Evolutionary conservation across 2,113 vertebrate species (phyloP).

Genomic region (Falcunculus frontatus): DNA sequence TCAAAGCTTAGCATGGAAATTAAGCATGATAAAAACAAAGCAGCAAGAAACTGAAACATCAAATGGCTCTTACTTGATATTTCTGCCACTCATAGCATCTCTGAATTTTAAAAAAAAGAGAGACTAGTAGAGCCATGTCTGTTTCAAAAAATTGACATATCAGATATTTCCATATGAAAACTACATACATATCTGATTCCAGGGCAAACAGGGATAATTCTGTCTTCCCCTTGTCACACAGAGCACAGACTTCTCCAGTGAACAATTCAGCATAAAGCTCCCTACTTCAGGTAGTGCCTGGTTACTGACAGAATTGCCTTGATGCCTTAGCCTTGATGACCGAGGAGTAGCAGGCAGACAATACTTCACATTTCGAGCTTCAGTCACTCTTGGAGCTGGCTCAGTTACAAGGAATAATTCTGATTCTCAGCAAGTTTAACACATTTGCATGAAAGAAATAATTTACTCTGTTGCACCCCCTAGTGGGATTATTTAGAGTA

Average conservation of each 20-base stretch:
- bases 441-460: conserved; percentile 52
- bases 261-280: not conserved
- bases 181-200: not conserved
- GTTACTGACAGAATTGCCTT: conserved; percentile 4
- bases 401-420: conserved; percentile 44
- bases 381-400: conserved; percentile 36
- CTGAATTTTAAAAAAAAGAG: not conserved
- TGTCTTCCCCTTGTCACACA: not conserved
- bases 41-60: conserved; percentile 1
- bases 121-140: not conserved
- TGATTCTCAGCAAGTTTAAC: conserved; percentile 47
- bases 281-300: not conserved
- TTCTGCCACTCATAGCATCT: not conserved
- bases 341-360: conserved; percentile 9
- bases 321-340: conserved; percentile 14
- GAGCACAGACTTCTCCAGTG: not conserved
- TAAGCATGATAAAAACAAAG: conserved; percentile 4
- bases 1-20: conserved; percentile 15
- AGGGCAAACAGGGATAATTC: not conserved
- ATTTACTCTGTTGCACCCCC: conserved; percentile 71
- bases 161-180: not conserved
- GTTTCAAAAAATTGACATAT: not conserved
- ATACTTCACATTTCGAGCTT: conserved; percentile 29
- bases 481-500: conserved; percentile 57
- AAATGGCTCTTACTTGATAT: not conserved